Base-by-base conservation (phyloP, 2,113 vertebrate genomes). In the Hyla sarda region DNA sequence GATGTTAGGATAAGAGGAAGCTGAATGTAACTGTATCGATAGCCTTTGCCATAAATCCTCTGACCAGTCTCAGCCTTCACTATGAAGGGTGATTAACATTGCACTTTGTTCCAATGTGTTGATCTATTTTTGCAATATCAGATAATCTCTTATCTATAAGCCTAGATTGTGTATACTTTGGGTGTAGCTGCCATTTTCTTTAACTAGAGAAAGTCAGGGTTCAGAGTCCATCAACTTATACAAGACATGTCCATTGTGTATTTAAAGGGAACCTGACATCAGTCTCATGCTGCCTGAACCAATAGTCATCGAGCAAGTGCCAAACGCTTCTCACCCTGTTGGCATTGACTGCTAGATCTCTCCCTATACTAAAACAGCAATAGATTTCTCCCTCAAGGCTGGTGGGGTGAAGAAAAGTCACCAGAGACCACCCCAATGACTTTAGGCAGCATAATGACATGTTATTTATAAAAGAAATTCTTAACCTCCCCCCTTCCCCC, bases 31-130 rank as follows among this genome's bases (percentile, higher is more conserved):
- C 23, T 65, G 7, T 45, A 28, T 25, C 5, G 16, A 28, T 65
- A 14, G 78, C n/a, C 60, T 45, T 60, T 62, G 58, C 58, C 45
- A 47, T 81, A 65, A 81, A 60, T 41, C 52, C 23, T 56, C 32
- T 78, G 32, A 11, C n/a, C 1, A 37, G 16, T 21, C 10, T 47
- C 3, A 17, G 28, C 37, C n/a, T 84, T 47, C 41, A 45, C 54
- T 45, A 28, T 48, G 28, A 54, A 8, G 32, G 60, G 25, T 78
- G 45, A 67, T 41, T 76, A 81, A 72, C 32, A n/a, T 19, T 80
- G 78, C 50, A 87, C 85, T 87, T 87, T 87, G 85, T 74, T 60
- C 67, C 67, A 74, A 80, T 72, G n/a, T 37, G 32, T 58, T 45
- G n/a, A 47, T 81, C 19, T 58, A 47, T 62, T 74, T 45, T 86